Conservation (phyloP, 2,888 invertebrate genomes). For the Ophraella communa region DNA sequence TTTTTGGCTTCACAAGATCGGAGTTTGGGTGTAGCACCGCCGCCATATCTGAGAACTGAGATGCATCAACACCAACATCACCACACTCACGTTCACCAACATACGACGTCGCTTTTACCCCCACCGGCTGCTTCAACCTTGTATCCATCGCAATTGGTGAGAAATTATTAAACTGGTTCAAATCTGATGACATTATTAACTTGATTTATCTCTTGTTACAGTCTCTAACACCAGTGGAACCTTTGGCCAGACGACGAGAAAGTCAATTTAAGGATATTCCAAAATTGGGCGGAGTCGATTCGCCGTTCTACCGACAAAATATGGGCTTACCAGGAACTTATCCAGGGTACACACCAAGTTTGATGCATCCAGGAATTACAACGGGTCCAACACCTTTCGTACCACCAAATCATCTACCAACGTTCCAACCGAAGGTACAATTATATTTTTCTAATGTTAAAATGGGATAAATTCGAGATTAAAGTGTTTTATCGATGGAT, state of each 20-base stretch:
- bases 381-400: slow-evolving; percentile 85
- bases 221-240: slow-evolving; percentile 52
- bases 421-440: slow-evolving; percentile 86
- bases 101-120: slow-evolving; percentile 73
- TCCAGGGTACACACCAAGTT: slow-evolving; percentile 77
- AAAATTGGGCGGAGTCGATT: slow-evolving; percentile 79
- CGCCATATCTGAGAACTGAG: slow-evolving; percentile 76
- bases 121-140: slow-evolving; percentile 65
- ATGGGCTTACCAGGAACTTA: slow-evolving; percentile 76
- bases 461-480: no score
- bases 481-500: no score
- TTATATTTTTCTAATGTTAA: no score
- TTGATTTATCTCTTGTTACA: slow-evolving; percentile 41
- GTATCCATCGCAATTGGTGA: slow-evolving; percentile 73
- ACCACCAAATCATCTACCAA: slow-evolving; percentile 84
- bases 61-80: slow-evolving; percentile 94
- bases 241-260: slow-evolving; percentile 50
- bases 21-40: slow-evolving; percentile 61
- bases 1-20: slow-evolving; percentile 88
- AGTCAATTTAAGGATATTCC: slow-evolving; percentile 85
- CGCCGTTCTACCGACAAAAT: slow-evolving; percentile 79
- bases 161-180: no score
- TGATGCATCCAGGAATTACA: slow-evolving; percentile 76
- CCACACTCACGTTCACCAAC: slow-evolving; percentile 90
- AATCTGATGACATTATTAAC: slow-evolving; percentile 14